phyloP scores from a whole-genome alignment of 2,797 vertebrate genomes.

The Erethizon dorsatum region DNA sequence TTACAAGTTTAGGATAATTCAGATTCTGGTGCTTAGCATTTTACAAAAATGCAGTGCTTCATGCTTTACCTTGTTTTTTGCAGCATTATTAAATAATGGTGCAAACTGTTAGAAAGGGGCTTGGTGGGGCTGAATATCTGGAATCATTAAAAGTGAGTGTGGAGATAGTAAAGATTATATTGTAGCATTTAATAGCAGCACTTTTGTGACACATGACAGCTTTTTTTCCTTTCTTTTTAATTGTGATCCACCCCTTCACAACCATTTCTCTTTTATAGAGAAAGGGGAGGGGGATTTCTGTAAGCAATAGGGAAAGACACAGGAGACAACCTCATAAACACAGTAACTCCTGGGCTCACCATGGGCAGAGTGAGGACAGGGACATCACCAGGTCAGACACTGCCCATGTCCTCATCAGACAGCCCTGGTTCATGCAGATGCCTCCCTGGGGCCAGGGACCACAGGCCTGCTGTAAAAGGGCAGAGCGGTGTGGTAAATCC shows the following conservation, averaged over 20 bases:
- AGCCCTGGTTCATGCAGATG: background rate
- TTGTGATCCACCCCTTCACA: background rate
- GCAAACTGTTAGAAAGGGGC: background rate
- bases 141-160: background rate
- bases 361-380: background rate
- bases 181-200: background rate
- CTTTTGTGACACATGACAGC: background rate
- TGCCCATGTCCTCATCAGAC: background rate
- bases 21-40: background rate
- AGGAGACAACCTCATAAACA: background rate
- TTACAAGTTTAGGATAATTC: background rate
- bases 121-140: background rate
- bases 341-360: background rate
- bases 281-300: background rate
- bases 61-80: background rate
- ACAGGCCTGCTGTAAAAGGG: background rate
- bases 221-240: slow-evolving; percentile 24
- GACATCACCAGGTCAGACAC: background rate
- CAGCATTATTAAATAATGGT: background rate
- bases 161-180: background rate
- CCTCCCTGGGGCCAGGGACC: background rate
- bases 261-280: slow-evolving; percentile 32
- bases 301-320: background rate
- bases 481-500: background rate
- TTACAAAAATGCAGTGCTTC: background rate